Percentiles rank a stretch among this genome's conserved stretches.
Evolutionary conservation across 2,113 vertebrate genomes (phyloP).

Genomic region (Sinocyclocheilus anshuiensis): DNA sequence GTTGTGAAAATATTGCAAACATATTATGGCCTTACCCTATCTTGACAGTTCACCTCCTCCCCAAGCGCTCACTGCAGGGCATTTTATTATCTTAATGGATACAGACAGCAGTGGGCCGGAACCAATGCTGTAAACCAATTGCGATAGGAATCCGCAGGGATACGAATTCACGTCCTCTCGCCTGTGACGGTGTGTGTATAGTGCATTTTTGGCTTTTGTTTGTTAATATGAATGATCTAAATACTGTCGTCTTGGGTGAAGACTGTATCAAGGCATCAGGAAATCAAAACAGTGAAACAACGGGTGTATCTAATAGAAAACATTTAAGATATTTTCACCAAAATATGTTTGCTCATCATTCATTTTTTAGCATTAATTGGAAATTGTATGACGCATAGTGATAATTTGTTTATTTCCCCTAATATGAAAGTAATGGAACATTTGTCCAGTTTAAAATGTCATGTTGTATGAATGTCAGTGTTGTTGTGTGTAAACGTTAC

Average conservation of each 20-base stretch:
- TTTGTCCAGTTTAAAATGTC: conserved; percentile 65
- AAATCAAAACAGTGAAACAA: background rate
- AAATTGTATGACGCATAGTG: conserved; percentile 53
- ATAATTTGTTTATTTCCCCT: conserved; percentile 51
- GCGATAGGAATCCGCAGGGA: conserved; percentile 71
- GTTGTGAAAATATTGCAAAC: conserved; percentile 47
- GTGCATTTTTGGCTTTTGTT: conserved; percentile 64
- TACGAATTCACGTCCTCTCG: conserved; percentile 56
- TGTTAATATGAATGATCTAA: conserved; percentile 66
- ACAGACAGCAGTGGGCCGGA: conserved; percentile 70
- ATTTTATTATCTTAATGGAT: conserved; percentile 78
- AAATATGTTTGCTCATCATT: too few relatives aligned
- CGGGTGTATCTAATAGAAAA: background rate
- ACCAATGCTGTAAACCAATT: conserved; percentile 73
- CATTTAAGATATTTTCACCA: background rate
- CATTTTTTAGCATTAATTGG: background rate
- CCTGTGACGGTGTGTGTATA: conserved; percentile 62
- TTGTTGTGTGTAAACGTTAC: conserved; percentile 39
- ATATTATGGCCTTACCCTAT: conserved; percentile 46
- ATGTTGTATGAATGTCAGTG: conserved; percentile 61
- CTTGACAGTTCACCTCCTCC: conserved; percentile 54
- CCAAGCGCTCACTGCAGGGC: conserved; percentile 54
- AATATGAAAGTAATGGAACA: conserved; percentile 57
- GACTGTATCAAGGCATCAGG: conserved; percentile 53
- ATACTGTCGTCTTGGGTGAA: conserved; percentile 59